Evolutionary conservation across 2,797 vertebrate genomes (phyloP).

Genomic region (Sebastes goodei): DNA sequence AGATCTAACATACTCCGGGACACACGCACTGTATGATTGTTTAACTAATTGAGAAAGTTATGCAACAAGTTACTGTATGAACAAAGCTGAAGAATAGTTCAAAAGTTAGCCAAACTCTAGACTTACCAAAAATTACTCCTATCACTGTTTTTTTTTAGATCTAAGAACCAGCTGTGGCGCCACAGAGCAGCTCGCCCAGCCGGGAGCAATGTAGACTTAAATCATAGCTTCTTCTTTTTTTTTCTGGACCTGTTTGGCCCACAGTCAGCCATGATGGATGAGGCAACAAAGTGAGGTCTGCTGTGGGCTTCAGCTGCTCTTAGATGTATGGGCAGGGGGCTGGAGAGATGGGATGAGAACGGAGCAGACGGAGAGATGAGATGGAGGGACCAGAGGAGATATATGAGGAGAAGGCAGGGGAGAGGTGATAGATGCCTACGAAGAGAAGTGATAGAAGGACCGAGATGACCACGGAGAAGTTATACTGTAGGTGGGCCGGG

Average conservation of each 20-base stretch:
- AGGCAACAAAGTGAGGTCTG: slow-evolving; percentile 58
- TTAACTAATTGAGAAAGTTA: neutral
- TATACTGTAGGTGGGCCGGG: slow-evolving; percentile 45
- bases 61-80: neutral
- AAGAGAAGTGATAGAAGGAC: slow-evolving; percentile 19
- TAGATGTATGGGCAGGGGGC: slow-evolving; percentile 69
- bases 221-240: slow-evolving; percentile 52
- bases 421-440: slow-evolving; percentile 65
- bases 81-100: neutral
- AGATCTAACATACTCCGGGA: too few relatives aligned
- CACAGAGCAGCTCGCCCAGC: slow-evolving; percentile 21
- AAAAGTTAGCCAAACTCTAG: neutral
- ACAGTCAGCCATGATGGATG: slow-evolving; percentile 77
- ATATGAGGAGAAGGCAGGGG: slow-evolving; percentile 59
- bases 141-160: slow-evolving; percentile 9
- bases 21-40: neutral
- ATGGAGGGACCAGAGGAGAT: slow-evolving; percentile 62
- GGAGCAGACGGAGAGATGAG: slow-evolving; percentile 62
- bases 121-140: slow-evolving; percentile 5
- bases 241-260: slow-evolving; percentile 64
- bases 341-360: slow-evolving; percentile 52
- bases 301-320: slow-evolving; percentile 75
- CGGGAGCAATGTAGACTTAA: slow-evolving; percentile 62
- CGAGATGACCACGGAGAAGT: slow-evolving; percentile 59
- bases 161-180: slow-evolving; percentile 25